phyloP scores from a whole-genome alignment of 1,140 invertebrate genomes.

The Macrotrachela quadricornifera region DNA sequence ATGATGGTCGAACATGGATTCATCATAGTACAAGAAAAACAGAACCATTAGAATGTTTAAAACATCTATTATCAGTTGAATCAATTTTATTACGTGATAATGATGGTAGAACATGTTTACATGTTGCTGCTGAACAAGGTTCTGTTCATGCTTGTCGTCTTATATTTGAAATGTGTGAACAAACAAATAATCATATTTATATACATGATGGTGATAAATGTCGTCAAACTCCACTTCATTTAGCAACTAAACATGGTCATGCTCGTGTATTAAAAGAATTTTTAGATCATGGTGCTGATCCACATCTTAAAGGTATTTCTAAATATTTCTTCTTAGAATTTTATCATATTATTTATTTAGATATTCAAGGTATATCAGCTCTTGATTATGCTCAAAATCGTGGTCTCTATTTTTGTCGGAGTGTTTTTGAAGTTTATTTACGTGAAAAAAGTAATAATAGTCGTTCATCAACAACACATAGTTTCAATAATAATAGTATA shows the following conservation, averaged over 20 bases:
- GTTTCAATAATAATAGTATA: too few species aligned
- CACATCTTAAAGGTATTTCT: too few species aligned
- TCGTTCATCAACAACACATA: background rate
- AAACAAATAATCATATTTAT: constrained; percentile 11
- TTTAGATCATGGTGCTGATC: constrained; percentile 19
- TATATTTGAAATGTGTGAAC: constrained; percentile 20
- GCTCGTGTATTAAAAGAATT: constrained; percentile 26
- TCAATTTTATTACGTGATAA: constrained; percentile 7
- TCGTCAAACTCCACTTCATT: constrained; percentile 22
- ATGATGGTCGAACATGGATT: constrained; percentile 25
- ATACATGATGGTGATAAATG: constrained; percentile 20
- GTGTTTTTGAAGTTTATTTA: constrained; percentile 4
- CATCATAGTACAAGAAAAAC: constrained; percentile 27
- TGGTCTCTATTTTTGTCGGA: constrained; percentile 1
- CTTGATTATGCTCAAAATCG: constrained; percentile 5
- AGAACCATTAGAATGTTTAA: constrained; percentile 26
- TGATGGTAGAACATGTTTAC: constrained; percentile 11
- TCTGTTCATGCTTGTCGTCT: constrained; percentile 21
- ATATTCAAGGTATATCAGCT: constrained; percentile 1
- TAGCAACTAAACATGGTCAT: constrained; percentile 27
- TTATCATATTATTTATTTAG: background rate
- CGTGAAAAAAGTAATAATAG: background rate
- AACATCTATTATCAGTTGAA: constrained; percentile 10
- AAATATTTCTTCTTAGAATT: too few species aligned
- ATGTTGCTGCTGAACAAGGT: constrained; percentile 12